Evolutionary conservation across 1,140 invertebrate genomes (phyloP).

Genomic region (Aleiodes sp.): DNA sequence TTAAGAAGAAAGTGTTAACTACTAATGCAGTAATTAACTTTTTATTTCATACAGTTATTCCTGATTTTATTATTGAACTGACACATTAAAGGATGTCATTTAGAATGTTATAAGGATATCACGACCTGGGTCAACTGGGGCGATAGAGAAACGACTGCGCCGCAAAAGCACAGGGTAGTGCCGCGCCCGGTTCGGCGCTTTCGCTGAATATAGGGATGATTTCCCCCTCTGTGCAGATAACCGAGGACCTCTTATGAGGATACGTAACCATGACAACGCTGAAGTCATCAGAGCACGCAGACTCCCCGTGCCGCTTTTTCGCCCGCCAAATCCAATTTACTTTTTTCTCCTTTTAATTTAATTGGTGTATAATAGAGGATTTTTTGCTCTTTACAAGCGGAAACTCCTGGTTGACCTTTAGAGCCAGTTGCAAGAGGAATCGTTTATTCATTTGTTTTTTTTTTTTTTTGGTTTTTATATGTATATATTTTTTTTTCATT

Average conservation of each 20-base stretch:
- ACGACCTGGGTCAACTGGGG: conserved; percentile 55
- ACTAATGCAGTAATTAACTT: no score
- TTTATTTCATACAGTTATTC: background rate
- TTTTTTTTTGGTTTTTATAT: background rate
- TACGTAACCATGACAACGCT: background rate
- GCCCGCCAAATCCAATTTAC: conserved; percentile 7
- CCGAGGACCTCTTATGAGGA: conserved; percentile 11
- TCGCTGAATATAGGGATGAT: conserved; percentile 39
- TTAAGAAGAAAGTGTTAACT: no score
- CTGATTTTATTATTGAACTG: background rate
- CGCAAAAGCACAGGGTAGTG: conserved; percentile 49
- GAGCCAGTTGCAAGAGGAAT: background rate
- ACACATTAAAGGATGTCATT: background rate
- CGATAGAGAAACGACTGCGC: conserved; percentile 51
- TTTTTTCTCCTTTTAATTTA: background rate
- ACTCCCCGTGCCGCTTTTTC: background rate
- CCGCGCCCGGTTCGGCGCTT: conserved; percentile 53
- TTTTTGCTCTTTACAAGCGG: background rate
- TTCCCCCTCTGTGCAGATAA: conserved; percentile 46
- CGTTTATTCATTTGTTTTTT: background rate
- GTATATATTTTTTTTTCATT: background rate
- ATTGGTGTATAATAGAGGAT: background rate
- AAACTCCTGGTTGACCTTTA: background rate
- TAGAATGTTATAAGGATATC: background rate
- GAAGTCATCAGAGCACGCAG: background rate